Evolutionary conservation across 2,888 invertebrate species (phyloP).

Genomic region (Hirtodrosophila alboralis): DNA sequence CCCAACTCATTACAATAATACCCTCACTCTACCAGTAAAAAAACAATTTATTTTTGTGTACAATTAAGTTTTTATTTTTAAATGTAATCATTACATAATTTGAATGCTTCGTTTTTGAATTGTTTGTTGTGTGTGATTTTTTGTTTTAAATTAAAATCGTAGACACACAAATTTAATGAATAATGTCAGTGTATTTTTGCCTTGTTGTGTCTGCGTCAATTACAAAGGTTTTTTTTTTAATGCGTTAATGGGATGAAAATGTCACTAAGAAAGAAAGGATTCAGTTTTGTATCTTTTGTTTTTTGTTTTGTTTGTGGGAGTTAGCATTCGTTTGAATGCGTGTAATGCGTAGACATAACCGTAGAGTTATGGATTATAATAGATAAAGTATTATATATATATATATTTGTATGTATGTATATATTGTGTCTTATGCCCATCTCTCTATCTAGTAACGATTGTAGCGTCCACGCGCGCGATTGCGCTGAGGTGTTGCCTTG

Average conservation of each 20-base stretch:
- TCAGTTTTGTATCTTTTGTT: no score
- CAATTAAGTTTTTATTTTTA: conserved; percentile 67
- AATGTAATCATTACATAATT: conserved; percentile 64
- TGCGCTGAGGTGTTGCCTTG: conserved; percentile 82
- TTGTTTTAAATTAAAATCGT: conserved; percentile 32
- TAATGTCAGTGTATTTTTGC: conserved; percentile 15
- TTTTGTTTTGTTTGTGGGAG: no score
- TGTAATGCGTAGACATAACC: conserved; percentile 20
- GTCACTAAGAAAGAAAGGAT: conserved; percentile 45
- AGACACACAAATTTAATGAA: conserved; percentile 27
- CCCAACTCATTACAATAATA: no score
- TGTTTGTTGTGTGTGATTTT: conserved; percentile 5
- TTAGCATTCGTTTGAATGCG: no score
- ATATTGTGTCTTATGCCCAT: conserved; percentile 53
- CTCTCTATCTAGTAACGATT: conserved; percentile 80
- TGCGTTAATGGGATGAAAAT: conserved; percentile 67
- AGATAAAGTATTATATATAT: no score
- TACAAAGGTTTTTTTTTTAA: conserved; percentile 36
- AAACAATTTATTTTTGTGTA: conserved; percentile 54
- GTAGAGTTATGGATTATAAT: conserved; percentile 37
- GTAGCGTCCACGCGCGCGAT: conserved; percentile 83
- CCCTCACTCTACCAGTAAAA: no score
- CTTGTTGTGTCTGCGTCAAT: conserved; percentile 31
- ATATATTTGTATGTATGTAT: conserved; percentile 4
- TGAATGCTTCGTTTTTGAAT: conserved; percentile 44